Conservation (phyloP, 2,797 vertebrate genomes). For the Acestrorhynchus altus region DNA sequence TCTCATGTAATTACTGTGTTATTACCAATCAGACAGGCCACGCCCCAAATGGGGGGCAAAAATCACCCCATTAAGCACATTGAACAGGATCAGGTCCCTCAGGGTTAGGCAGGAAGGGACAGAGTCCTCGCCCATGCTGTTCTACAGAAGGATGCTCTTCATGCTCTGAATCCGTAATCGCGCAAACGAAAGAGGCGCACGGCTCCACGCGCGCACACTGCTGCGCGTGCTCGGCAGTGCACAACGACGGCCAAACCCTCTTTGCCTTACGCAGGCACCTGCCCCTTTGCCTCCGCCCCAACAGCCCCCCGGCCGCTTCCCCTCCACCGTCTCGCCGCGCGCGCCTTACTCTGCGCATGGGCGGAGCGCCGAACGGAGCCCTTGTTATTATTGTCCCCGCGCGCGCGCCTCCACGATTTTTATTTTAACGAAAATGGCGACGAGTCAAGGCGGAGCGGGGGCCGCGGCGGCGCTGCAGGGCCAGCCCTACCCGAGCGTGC, state of each 20-base stretch:
- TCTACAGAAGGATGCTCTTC: no score
- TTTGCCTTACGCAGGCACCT: constrained; percentile 2
- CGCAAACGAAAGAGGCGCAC: no score
- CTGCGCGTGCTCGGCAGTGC: background rate
- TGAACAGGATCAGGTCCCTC: no score
- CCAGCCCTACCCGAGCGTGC: constrained; percentile 82
- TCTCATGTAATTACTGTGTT: no score
- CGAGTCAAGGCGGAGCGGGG: constrained; percentile 89
- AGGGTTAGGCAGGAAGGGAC: no score
- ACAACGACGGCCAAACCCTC: background rate
- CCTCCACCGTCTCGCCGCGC: constrained; percentile 51
- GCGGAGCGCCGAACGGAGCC: constrained; percentile 69
- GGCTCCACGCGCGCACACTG: no score
- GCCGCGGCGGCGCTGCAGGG: constrained; percentile 76
- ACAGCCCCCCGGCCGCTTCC: constrained; percentile 63
- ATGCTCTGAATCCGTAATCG: no score
- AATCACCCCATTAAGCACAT: no score
- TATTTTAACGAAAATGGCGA: constrained; percentile 92
- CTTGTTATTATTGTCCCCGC: constrained; percentile 77
- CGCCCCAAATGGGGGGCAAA: no score
- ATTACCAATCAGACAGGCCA: no score
- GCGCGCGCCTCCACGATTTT: constrained; percentile 69
- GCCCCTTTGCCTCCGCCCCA: constrained; percentile 27
- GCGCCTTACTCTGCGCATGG: constrained; percentile 68
- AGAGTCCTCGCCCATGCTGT: no score